phyloP scores from a whole-genome alignment of 2,888 invertebrate genomes.

The Bombylius major region DNA sequence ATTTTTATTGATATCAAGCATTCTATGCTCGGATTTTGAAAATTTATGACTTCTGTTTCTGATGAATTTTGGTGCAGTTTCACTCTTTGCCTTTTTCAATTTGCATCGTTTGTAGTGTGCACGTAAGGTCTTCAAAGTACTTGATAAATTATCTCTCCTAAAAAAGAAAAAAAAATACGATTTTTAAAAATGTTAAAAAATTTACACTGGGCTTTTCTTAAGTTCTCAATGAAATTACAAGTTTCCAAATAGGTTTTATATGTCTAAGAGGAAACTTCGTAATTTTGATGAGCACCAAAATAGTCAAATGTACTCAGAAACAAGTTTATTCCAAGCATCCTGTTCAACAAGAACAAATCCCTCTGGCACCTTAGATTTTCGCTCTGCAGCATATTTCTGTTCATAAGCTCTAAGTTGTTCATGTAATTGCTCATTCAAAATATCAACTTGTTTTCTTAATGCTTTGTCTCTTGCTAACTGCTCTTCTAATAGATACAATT shows the following conservation, averaged over 20 bases:
- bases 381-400: conserved; percentile 15
- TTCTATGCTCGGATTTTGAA: conserved; percentile 6
- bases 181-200: not conserved
- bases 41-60: not conserved
- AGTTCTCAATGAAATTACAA: no score
- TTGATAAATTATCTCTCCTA: conserved; percentile 21
- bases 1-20: not conserved
- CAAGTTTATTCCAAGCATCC: conserved; percentile 23
- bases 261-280: no score
- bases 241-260: no score
- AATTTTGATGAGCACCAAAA: not conserved
- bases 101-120: conserved; percentile 14
- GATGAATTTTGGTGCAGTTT: conserved; percentile 15
- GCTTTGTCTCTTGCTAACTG: conserved; percentile 49
- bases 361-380: conserved; percentile 17
- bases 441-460: conserved; percentile 49
- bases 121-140: conserved; percentile 9
- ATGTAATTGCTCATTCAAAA: conserved; percentile 46
- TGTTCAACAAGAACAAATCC: conserved; percentile 25
- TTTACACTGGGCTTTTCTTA: no score
- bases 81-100: conserved; percentile 28
- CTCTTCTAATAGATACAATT: conserved; percentile 40
- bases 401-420: conserved; percentile 43
- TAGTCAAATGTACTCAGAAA: conserved; percentile 22
- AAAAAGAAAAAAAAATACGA: not conserved